Conservation (phyloP, 2,888 invertebrate genomes). For the Alviniconcha strummeri region DNA sequence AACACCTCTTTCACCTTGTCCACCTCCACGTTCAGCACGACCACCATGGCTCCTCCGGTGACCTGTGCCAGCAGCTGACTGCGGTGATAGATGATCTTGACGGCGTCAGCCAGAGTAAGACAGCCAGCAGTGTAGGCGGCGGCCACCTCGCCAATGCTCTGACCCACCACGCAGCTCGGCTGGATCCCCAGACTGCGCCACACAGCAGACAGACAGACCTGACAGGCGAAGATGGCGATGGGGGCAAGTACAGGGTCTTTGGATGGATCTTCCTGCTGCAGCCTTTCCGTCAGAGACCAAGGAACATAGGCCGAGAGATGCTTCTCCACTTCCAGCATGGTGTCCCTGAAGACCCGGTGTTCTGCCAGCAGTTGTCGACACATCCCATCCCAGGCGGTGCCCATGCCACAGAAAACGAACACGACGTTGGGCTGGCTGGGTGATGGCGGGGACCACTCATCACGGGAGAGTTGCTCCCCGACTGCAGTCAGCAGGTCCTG, state of each 20-base stretch:
- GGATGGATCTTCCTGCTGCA: slow-evolving; percentile 37
- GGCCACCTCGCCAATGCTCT: slow-evolving; percentile 61
- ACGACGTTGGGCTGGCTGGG: slow-evolving; percentile 37
- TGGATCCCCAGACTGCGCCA: slow-evolving; percentile 50
- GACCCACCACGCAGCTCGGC: slow-evolving; percentile 52
- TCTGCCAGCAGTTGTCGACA: slow-evolving; percentile 43
- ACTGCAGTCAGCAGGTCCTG: slow-evolving; percentile 30
- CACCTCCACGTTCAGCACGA: slow-evolving; percentile 42
- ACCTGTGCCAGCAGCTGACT: slow-evolving; percentile 45
- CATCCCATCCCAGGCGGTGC: slow-evolving; percentile 54
- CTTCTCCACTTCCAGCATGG: slow-evolving; percentile 44
- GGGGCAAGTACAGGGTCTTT: slow-evolving; percentile 48
- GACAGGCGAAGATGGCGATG: slow-evolving; percentile 55
- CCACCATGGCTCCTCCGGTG: slow-evolving; percentile 54
- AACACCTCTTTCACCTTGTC: slow-evolving; percentile 40
- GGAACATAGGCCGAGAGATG: slow-evolving; percentile 39
- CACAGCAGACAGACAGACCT: slow-evolving; percentile 47
- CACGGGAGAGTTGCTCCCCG: not conserved
- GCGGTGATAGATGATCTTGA: slow-evolving; percentile 54
- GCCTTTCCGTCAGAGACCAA: slow-evolving; percentile 44
- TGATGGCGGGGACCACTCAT: not conserved
- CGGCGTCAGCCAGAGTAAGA: slow-evolving; percentile 48
- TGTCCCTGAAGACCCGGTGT: slow-evolving; percentile 39
- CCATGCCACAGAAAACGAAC: slow-evolving; percentile 56
- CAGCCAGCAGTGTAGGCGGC: slow-evolving; percentile 50